phyloP scores from a whole-genome alignment of 1,140 invertebrate species.

The Lepeophtheirus salmonis region DNA sequence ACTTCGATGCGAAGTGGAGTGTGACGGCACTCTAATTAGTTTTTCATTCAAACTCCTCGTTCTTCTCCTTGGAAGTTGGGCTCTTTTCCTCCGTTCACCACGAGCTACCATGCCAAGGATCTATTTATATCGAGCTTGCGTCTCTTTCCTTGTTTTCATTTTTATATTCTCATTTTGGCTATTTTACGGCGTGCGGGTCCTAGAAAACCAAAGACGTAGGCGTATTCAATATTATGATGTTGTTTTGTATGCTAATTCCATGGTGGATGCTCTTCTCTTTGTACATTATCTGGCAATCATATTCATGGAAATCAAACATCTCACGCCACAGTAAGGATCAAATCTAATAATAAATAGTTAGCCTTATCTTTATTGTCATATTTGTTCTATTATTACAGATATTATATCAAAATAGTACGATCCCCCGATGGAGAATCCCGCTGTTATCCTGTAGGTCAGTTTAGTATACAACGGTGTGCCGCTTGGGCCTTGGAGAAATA shows the following conservation, averaged over 20 bases:
- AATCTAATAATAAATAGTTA: not conserved
- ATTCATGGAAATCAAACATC: conserved; percentile 70
- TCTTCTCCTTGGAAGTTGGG: conserved; percentile 72
- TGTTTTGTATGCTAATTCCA: conserved; percentile 69
- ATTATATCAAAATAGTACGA: conserved; percentile 71
- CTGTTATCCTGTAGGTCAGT: conserved; percentile 61
- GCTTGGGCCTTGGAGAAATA: conserved; percentile 80
- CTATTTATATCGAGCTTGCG: conserved; percentile 68
- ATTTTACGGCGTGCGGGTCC: conserved; percentile 79
- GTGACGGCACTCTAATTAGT: conserved; percentile 69
- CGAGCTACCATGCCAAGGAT: conserved; percentile 66
- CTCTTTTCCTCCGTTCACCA: conserved; percentile 44
- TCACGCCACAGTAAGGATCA: conserved; percentile 51
- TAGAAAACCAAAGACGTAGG: conserved; percentile 27
- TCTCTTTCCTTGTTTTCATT: conserved; percentile 65
- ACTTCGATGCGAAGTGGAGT: conserved; percentile 53
- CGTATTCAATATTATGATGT: conserved; percentile 35
- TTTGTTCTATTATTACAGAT: conserved; percentile 27
- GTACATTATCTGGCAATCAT: conserved; percentile 86
- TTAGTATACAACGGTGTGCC: conserved; percentile 85
- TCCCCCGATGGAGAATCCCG: conserved; percentile 67
- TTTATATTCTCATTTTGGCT: conserved; percentile 92
- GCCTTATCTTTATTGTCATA: not conserved
- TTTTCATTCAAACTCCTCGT: conserved; percentile 77
- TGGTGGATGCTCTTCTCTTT: conserved; percentile 78